Evolutionary conservation across 2,113 vertebrate species (phyloP).

Genomic region (Cercopithecus mona): DNA sequence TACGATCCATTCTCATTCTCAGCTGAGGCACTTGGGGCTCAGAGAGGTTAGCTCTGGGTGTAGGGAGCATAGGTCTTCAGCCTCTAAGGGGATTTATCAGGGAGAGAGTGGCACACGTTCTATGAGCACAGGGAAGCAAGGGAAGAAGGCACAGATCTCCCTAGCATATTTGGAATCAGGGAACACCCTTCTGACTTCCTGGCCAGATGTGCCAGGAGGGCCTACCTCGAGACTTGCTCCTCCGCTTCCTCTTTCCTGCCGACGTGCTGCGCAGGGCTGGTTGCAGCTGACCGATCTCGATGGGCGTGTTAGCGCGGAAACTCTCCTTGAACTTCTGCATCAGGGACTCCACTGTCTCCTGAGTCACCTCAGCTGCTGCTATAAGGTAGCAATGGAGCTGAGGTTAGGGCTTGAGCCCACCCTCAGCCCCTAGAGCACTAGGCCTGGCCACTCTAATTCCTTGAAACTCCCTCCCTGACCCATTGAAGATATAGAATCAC

Average conservation of each 20-base stretch:
- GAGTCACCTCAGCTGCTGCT: conserved; percentile 90
- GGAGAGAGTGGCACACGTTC: rapidly evolving
- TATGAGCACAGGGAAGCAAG: not conserved
- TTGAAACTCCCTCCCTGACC: not conserved
- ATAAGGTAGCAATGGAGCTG: conserved; percentile 68
- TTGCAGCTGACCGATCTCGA: conserved; percentile 95
- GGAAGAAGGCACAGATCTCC: not conserved
- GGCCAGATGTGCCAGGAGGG: not conserved
- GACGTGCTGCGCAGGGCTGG: conserved; percentile 89
- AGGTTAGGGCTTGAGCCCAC: conserved; percentile 54
- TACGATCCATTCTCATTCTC: not conserved
- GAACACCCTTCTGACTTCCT: not conserved
- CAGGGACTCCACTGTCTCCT: conserved; percentile 95
- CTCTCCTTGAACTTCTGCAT: conserved; percentile 99
- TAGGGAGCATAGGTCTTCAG: not conserved
- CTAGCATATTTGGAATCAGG: not conserved
- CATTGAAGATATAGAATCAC: rapidly evolving
- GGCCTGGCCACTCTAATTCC: not conserved
- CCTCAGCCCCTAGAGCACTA: not conserved
- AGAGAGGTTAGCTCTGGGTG: not conserved
- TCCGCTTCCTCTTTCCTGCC: conserved; percentile 90
- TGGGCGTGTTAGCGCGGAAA: conserved; percentile 93
- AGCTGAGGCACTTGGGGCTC: not conserved
- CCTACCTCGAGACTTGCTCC: conserved; percentile 92
- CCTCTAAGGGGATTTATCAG: not conserved